Evolutionary conservation across 2,797 vertebrate genomes (phyloP), one percentile per base, ranked within the genome.

Genomic region (Centroberyx gerrardi): DNA sequence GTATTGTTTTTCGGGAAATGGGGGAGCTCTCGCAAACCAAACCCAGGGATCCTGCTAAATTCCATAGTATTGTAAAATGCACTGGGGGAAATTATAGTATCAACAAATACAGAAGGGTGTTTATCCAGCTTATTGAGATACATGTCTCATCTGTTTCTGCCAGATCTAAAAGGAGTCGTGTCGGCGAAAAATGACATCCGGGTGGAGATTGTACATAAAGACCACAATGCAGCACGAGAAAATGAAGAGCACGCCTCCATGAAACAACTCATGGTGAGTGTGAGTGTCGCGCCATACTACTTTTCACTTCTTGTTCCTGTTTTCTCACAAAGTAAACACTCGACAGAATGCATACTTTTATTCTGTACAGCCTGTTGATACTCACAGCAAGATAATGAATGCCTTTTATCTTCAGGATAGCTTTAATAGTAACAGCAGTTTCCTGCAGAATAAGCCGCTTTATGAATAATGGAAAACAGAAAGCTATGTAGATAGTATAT

Each of bases 141-240:
- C 70, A 58, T 31, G 62, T 62, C 72, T 76, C 40, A 3, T 82
- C 72, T 87, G 72, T 90, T 88, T 85, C 53, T 85, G 74, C 68
- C 92, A 99, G 98, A 99, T 94, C 95, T 98, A 55, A 99, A 99
- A 92, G 98, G 98, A 0, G 98, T 97, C 0, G 98, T 98, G 44
- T 99, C 98, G 0, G 97, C 97, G 66, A 99, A 98, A 94, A 99
- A 99, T 0, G 98, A 99, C 49, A 99, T 99, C 88, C 97, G 98
- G 0, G 98, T 99, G 66, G 98, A 99, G 92, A 99, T 99, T 4
- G 97, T 99, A 0, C 98, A 99, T 94, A 99, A 99, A 89, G 98
- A 99, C 89, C 97, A 98, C 2, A 95, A 97, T 7, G 94, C 97
- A 0, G 95, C 96, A 3, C 92, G 97, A 38, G 98, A 99, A 64